These are phyloP conservation scores for Hydrotaea cyrtoneurina DNA, from an alignment of 2,888 invertebrate species.

Conservation along the genomic window DNA sequence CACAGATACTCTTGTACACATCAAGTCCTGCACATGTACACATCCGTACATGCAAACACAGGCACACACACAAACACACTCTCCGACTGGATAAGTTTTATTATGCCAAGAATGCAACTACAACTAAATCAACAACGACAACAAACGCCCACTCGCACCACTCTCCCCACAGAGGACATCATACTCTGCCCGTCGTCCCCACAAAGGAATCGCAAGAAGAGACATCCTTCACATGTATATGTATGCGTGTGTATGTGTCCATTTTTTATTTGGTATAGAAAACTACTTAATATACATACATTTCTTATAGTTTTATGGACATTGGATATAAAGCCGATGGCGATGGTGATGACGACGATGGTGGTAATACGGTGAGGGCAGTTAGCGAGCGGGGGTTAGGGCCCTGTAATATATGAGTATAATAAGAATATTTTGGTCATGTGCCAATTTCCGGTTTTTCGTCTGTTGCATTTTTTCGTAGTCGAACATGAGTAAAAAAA, in stretches of 20 bases:
- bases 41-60: neutral
- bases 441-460: conserved; percentile 65
- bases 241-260: neutral
- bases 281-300: conserved; percentile 21
- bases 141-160: conserved; percentile 10
- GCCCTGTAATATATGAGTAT: conserved; percentile 38
- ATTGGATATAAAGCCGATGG: conserved; percentile 16
- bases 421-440: conserved; percentile 60
- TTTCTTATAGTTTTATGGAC: conserved; percentile 55
- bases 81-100: neutral
- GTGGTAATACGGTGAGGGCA: neutral
- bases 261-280: conserved; percentile 27
- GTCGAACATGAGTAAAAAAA: conserved; percentile 34
- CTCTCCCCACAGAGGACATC: neutral
- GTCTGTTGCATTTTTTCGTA: conserved; percentile 64
- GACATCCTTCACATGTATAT: neutral
- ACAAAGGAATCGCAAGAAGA: neutral
- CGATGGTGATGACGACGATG: neutral
- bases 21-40: neutral
- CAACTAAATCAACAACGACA: conserved; percentile 2
- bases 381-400: neutral
- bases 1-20: conserved; percentile 7
- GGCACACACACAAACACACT: neutral
- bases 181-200: neutral
- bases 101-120: conserved; percentile 24